A percentile compares a stretch with the other conserved stretches of the same genome.
phyloP scores from a whole-genome alignment of 2,797 vertebrate genomes.

The Syncerus caffer region DNA sequence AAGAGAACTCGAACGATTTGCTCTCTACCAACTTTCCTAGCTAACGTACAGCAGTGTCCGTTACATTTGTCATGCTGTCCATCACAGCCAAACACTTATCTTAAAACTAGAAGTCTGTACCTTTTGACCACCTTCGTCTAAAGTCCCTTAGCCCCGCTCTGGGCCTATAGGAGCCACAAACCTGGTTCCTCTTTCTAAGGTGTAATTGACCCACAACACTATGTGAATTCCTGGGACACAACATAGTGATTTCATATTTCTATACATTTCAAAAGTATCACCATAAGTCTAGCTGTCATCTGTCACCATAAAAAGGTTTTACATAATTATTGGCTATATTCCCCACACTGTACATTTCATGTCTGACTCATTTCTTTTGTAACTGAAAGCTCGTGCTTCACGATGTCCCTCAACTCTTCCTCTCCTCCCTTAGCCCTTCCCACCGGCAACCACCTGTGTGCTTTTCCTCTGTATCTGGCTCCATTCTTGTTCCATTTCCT shows the following conservation, averaged over 20 bases:
- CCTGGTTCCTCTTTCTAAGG: not conserved
- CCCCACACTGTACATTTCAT: not conserved
- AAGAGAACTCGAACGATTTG: not conserved
- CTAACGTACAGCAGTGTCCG: rapidly evolving
- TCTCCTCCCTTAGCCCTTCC: not conserved
- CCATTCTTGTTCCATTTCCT: not conserved
- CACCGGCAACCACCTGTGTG: not conserved
- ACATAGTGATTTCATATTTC: not conserved
- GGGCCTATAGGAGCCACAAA: not conserved
- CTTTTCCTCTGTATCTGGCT: not conserved
- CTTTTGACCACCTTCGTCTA: not conserved
- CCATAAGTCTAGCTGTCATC: not conserved
- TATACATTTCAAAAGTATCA: not conserved
- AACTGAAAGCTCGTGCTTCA: not conserved
- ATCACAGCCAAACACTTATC: rapidly evolving
- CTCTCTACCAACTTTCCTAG: not conserved
- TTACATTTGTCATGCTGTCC: rapidly evolving
- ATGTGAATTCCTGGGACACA: not conserved
- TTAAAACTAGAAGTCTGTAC: not conserved
- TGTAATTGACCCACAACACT: too few species aligned
- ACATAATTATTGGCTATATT: not conserved
- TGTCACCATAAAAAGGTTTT: not conserved
- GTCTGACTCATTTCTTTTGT: not conserved
- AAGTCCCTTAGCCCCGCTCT: not conserved
- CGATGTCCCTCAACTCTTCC: rapidly evolving